phyloP scores from a whole-genome alignment of 2,113 vertebrate genomes.

The Caranx ignobilis region DNA sequence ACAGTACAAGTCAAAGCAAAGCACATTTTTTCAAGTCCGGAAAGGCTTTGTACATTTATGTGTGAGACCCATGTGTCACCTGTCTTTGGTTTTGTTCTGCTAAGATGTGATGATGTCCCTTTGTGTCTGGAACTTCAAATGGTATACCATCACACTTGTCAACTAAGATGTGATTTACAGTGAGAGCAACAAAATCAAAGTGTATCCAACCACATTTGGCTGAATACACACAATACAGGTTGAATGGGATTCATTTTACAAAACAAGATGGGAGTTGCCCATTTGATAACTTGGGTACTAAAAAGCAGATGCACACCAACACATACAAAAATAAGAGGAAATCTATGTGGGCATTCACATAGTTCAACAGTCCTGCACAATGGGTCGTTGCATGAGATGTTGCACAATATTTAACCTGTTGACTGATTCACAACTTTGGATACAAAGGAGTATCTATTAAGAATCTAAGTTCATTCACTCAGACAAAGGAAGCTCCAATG shows the following conservation, averaged over 20 bases:
- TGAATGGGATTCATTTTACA: constrained; percentile 14
- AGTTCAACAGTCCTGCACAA: not conserved
- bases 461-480: not conserved
- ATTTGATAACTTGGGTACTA: constrained; percentile 27
- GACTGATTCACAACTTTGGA: not conserved
- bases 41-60: not conserved
- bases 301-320: constrained; percentile 7
- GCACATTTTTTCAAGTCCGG: too few relatives aligned
- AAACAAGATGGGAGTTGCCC: constrained; percentile 45
- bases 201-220: too few relatives aligned
- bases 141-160: too few relatives aligned
- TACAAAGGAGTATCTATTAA: not conserved
- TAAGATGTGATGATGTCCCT: not conserved
- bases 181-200: too few relatives aligned
- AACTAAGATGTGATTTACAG: not conserved
- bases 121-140: not conserved
- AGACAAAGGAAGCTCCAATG: not conserved
- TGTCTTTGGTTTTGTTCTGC: not conserved
- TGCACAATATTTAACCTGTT: not conserved
- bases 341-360: not conserved
- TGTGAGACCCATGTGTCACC: not conserved
- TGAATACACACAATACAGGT: too few relatives aligned
- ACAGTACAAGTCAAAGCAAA: too few relatives aligned
- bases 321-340: constrained; percentile 10
- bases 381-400: not conserved